A percentile compares a stretch with the other conserved stretches of the same genome.
Evolutionary conservation across 2,797 vertebrate species (phyloP).

Genomic region (Paratrypauchen microcephalus): DNA sequence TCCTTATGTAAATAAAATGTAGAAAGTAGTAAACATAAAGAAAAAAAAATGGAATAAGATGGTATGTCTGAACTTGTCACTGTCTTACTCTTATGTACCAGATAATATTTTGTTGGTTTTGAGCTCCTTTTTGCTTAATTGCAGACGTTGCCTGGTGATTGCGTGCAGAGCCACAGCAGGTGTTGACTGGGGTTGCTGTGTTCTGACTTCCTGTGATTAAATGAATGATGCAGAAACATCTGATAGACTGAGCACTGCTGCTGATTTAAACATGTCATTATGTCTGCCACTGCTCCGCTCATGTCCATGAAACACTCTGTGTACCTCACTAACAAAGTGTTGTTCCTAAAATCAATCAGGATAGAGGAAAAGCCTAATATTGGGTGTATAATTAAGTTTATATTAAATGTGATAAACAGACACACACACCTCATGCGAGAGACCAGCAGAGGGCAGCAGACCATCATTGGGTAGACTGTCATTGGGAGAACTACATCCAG

Average conservation of each 20-base stretch:
- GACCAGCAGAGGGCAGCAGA: slow-evolving; percentile 75
- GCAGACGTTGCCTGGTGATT: slow-evolving; percentile 5
- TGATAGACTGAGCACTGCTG: slow-evolving; percentile 54
- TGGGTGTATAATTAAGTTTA: background rate
- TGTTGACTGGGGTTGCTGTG: slow-evolving; percentile 49
- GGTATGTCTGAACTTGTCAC: too few relatives aligned
- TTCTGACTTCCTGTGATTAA: slow-evolving; percentile 63
- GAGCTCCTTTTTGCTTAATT: slow-evolving; percentile 17
- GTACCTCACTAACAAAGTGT: slow-evolving; percentile 13
- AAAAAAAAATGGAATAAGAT: too few relatives aligned
- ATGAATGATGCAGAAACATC: slow-evolving; percentile 70
- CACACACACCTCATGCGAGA: slow-evolving; percentile 84
- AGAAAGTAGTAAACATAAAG: too few relatives aligned
- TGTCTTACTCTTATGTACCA: background rate
- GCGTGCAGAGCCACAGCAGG: slow-evolving; percentile 55
- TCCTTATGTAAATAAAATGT: too few relatives aligned
- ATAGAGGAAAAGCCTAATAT: background rate
- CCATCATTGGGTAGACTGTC: slow-evolving; percentile 87
- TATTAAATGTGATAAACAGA: background rate
- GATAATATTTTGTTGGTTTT: slow-evolving; percentile 18
- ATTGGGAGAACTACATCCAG: slow-evolving; percentile 94
- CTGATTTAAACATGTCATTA: slow-evolving; percentile 81
- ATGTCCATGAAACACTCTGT: slow-evolving; percentile 34
- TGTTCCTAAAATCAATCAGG: slow-evolving; percentile 7
- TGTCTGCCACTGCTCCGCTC: slow-evolving; percentile 24